Evolutionary conservation across 2,113 vertebrate species (phyloP), one percentile per base, ranked within the genome.

Genomic region (Promerops cafer): DNA sequence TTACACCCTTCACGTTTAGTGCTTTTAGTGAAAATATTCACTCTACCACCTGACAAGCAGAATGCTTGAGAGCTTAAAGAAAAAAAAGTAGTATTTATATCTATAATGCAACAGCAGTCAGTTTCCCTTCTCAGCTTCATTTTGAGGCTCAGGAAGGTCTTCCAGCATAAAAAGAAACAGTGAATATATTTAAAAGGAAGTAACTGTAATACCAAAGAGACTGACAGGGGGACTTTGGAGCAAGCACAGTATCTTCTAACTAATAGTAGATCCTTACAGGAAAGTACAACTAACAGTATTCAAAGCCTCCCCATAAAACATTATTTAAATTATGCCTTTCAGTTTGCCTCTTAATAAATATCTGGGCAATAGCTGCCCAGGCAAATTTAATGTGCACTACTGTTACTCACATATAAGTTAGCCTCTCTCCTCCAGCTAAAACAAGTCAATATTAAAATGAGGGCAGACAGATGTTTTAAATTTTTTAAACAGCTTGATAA

Each of bases 191-290:
- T 42, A 31, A 78, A 93, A 87, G 49, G 21, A 87, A 94, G 49
- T 69, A 53, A 93, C 52, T 88, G 87, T 90, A 95, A 94, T 93
- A 96, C 68, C 90, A 56, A 57, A 60, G 18, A 93, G 52, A 49
- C 57, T 88, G 83, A 64, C 42, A 93, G 69, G 82, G 77, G 82
- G 60, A 94, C 79, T 87, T 75, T 0, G 18, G 52, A 86, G 75
- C 61, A 91, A 74, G 47, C 49, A 68, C 12, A 65, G 16, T 57
- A 75, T 63, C 44, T 83, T 69, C 39, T 40, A 92, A 86, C 13
- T 42, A 80, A 64, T 7, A 69, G 53, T 4, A 71, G 18, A 70
- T 49, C 6, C 24, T 61, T 35, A 35, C 6, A 37, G 31, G 3
- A 47, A 91, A 87, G 60, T 7, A 30, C 31, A 78, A 26, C 23